phyloP scores from a whole-genome alignment of 2,113 vertebrate genomes.

The Caranx ignobilis region DNA sequence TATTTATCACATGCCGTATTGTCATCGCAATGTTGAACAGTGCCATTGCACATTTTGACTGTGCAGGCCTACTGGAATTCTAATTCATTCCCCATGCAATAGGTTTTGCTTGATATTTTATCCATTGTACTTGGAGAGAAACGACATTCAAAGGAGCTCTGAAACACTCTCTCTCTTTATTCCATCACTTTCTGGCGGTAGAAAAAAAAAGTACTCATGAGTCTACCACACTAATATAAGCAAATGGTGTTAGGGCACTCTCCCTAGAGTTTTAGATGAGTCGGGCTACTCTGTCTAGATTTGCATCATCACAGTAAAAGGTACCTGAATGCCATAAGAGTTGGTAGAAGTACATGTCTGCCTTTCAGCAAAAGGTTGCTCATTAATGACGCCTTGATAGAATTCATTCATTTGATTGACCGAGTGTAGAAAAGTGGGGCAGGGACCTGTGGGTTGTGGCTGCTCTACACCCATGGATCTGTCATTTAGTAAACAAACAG shows the following conservation, averaged over 20 bases:
- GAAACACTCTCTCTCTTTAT: slow-evolving; percentile 4
- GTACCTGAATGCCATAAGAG: slow-evolving; percentile 30
- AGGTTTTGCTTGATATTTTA: background rate
- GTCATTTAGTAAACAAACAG: slow-evolving; percentile 21
- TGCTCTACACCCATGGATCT: slow-evolving; percentile 2
- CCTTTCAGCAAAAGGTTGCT: slow-evolving; percentile 34
- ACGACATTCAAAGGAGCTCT: background rate
- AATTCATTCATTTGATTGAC: slow-evolving; percentile 27
- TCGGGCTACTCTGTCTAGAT: slow-evolving; percentile 33
- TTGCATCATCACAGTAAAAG: slow-evolving; percentile 43
- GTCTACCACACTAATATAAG: slow-evolving; percentile 5
- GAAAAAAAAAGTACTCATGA: background rate
- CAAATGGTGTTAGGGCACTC: slow-evolving; percentile 8
- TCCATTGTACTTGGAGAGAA: background rate
- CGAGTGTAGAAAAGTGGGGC: background rate
- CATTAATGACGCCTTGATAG: slow-evolving; percentile 33
- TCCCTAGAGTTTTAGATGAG: slow-evolving; percentile 35
- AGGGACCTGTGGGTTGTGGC: background rate
- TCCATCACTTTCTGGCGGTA: slow-evolving; percentile 3
- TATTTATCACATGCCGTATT: no score
- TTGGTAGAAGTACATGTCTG: slow-evolving; percentile 34
- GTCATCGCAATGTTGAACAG: no score
- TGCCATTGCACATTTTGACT: no score
- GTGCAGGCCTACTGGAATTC: background rate
- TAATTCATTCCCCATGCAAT: background rate